Percentiles rank a stretch among this genome's conserved stretches.
phyloP scores from a whole-genome alignment of 1,140 invertebrate genomes.

The Protaetia brevitarsis region DNA sequence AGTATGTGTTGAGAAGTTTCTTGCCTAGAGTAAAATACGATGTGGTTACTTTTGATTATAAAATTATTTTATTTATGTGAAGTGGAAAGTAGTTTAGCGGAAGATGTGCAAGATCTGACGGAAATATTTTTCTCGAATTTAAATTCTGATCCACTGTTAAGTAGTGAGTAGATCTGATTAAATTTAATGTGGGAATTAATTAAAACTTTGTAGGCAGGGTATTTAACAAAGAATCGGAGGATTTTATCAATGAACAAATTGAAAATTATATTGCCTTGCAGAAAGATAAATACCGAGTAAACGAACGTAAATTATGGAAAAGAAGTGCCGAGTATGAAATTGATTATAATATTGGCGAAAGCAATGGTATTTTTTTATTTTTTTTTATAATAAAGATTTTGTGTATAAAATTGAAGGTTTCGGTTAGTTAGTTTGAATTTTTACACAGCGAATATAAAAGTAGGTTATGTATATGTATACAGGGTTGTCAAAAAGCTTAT shows the following conservation, averaged over 20 bases:
- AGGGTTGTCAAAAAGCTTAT: too few relatives aligned
- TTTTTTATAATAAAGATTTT: too few relatives aligned
- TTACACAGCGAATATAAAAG: too few relatives aligned
- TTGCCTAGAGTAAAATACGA: background rate
- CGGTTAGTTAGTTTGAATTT: too few relatives aligned
- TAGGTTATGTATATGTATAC: too few relatives aligned
- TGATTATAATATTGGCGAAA: too few relatives aligned
- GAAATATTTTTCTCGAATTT: constrained; percentile 39
- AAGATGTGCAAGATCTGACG: constrained; percentile 31
- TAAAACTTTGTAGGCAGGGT: background rate
- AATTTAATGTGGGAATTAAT: background rate
- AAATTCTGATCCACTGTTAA: constrained; percentile 33
- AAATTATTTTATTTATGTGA: background rate
- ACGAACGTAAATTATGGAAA: background rate
- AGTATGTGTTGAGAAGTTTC: too few relatives aligned
- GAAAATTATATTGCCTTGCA: constrained; percentile 37
- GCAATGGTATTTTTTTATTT: background rate
- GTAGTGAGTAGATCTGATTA: constrained; percentile 27
- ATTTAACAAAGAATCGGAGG: constrained; percentile 26
- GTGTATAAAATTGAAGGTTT: too few relatives aligned
- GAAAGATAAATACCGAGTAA: background rate
- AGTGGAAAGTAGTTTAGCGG: background rate
- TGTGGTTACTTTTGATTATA: background rate
- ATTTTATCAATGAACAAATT: constrained; percentile 37
- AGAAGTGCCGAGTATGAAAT: background rate